These are phyloP conservation scores for Drosophila kanekoi DNA, from an alignment of 2,888 invertebrate species.

Conservation along the genomic window DNA sequence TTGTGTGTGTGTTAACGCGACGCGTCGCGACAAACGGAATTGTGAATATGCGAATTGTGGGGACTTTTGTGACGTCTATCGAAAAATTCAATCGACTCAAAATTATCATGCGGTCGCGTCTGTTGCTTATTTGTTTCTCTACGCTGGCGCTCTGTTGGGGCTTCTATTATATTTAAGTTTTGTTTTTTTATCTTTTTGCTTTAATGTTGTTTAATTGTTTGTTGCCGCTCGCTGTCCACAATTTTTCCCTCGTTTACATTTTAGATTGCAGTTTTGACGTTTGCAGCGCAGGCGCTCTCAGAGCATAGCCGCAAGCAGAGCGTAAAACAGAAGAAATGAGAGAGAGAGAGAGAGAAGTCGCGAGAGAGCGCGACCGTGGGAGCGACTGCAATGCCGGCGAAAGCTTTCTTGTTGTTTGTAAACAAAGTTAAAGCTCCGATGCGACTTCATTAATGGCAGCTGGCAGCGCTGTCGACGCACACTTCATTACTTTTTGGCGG, in stretches of 20 bases:
- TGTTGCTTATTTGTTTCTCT: constrained; percentile 9
- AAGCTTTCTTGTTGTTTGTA: constrained; percentile 68
- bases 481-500: constrained; percentile 37
- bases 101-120: constrained; percentile 20
- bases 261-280: constrained; percentile 71
- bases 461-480: constrained; percentile 38
- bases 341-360: not conserved
- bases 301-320: not conserved
- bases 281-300: constrained; percentile 71
- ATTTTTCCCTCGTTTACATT: constrained; percentile 70
- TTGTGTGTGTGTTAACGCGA: constrained; percentile 28
- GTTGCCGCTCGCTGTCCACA: constrained; percentile 39
- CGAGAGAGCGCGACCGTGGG: constrained; percentile 3
- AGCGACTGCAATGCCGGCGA: constrained; percentile 48
- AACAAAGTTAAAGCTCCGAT: constrained; percentile 51
- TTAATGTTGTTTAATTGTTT: constrained; percentile 11
- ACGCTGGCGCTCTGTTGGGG: constrained; percentile 6
- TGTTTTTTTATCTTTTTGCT: constrained; percentile 19
- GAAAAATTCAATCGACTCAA: constrained; percentile 24
- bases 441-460: constrained; percentile 25
- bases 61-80: constrained; percentile 24
- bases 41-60: constrained; percentile 29
- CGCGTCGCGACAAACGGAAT: constrained; percentile 34
- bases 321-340: constrained; percentile 1
- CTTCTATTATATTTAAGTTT: constrained; percentile 25